These are phyloP conservation scores for Busseola fusca DNA, from an alignment of 2,888 invertebrate species.

Conservation along the genomic window DNA sequence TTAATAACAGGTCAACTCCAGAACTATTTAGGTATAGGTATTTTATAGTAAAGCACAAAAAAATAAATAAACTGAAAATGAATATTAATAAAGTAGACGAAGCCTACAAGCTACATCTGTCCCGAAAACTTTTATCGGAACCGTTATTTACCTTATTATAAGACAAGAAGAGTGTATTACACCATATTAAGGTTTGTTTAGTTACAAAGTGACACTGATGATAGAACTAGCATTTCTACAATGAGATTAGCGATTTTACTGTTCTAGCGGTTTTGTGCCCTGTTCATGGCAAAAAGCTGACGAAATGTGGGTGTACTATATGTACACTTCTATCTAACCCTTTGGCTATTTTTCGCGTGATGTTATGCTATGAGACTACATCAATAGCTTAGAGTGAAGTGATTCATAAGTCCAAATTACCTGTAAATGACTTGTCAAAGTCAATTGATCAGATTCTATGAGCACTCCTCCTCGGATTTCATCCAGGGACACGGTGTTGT, in stretches of 20 bases:
- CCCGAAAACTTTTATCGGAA: constrained; percentile 1
- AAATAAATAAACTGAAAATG: background rate
- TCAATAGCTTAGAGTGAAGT: background rate
- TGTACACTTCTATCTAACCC: background rate
- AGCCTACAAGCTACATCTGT: background rate
- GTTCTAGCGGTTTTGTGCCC: background rate
- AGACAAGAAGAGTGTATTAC: constrained; percentile 3
- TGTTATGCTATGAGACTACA: background rate
- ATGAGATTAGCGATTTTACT: background rate
- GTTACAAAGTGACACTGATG: background rate
- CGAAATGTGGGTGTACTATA: background rate
- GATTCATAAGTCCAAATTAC: constrained; percentile 59
- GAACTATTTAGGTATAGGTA: background rate
- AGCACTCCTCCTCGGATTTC: constrained; percentile 86
- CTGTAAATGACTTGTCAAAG: constrained; percentile 83
- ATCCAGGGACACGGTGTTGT: constrained; percentile 75
- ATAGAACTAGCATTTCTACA: background rate
- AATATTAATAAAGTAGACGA: background rate
- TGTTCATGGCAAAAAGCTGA: background rate
- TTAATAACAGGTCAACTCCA: background rate
- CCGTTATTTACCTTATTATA: background rate
- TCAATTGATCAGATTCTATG: constrained; percentile 82
- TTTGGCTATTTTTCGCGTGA: background rate
- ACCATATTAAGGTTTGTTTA: background rate
- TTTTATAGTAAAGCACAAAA: background rate